phyloP scores from a whole-genome alignment of 2,888 invertebrate species.

The Drosophila kuntzei region DNA sequence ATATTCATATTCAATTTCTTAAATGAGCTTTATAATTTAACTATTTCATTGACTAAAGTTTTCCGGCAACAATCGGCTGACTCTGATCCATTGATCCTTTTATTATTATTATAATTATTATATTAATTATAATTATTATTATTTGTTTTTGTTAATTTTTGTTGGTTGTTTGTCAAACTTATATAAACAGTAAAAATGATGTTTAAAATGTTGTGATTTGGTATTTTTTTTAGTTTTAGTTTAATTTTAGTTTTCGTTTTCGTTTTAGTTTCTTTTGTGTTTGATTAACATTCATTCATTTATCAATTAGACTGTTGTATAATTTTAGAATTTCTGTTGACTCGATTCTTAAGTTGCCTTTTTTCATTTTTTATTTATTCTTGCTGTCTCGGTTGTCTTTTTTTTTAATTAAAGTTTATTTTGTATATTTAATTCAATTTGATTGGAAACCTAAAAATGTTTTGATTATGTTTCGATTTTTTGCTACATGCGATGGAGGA shows the following conservation, averaged over 20 bases:
- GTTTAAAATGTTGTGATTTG: constrained; percentile 77
- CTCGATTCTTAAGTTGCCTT: constrained; percentile 47
- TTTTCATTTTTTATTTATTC: constrained; percentile 29
- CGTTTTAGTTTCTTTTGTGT: constrained; percentile 52
- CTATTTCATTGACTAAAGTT: constrained; percentile 68
- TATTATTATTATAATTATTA: constrained; percentile 33
- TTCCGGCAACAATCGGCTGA: constrained; percentile 42
- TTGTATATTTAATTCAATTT: constrained; percentile 73
- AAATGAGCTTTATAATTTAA: constrained; percentile 56
- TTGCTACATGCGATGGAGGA: constrained; percentile 38
- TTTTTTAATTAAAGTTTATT: constrained; percentile 60
- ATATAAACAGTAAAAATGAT: constrained; percentile 81
- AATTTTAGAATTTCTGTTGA: constrained; percentile 61
- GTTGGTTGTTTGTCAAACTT: constrained; percentile 60
- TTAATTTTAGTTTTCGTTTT: constrained; percentile 44
- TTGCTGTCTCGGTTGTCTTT: constrained; percentile 43
- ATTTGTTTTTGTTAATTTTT: constrained; percentile 28
- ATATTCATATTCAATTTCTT: constrained; percentile 32
- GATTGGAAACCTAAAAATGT: constrained; percentile 78
- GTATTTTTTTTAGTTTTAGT: constrained; percentile 29
- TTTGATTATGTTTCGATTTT: constrained; percentile 80
- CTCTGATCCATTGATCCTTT: constrained; percentile 18
- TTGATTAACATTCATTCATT: constrained; percentile 71
- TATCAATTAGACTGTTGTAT: constrained; percentile 65
- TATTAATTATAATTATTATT: constrained; percentile 22